phyloP scores from a whole-genome alignment of 2,888 invertebrate species.

The Catonia carolina region DNA sequence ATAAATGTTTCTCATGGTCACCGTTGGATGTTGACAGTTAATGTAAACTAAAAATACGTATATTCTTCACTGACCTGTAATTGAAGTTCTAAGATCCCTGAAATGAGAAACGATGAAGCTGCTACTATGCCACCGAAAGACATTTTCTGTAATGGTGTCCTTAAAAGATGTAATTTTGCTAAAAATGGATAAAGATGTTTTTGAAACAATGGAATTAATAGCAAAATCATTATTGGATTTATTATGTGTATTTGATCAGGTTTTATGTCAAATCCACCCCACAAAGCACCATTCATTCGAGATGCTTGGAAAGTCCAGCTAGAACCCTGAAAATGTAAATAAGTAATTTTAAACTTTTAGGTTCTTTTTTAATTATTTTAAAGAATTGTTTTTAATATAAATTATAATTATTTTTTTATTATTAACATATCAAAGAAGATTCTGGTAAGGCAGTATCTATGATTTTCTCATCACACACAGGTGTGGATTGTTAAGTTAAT shows the following conservation, averaged over 20 bases:
- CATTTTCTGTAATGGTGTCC: slow-evolving; percentile 80
- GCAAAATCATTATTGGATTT: slow-evolving; percentile 77
- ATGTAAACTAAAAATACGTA: too few relatives aligned
- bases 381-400: background rate
- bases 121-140: slow-evolving; percentile 81
- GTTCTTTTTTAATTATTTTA: background rate
- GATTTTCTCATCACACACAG: too few relatives aligned
- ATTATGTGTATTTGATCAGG: slow-evolving; percentile 95
- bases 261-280: slow-evolving; percentile 61
- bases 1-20: too few relatives aligned
- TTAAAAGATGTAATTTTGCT: slow-evolving; percentile 57
- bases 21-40: too few relatives aligned
- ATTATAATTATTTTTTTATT: background rate
- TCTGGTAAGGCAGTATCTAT: too few relatives aligned
- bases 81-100: slow-evolving; percentile 56
- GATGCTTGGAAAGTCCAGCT: slow-evolving; percentile 59
- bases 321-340: slow-evolving; percentile 42
- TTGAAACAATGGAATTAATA: slow-evolving; percentile 80
- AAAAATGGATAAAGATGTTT: slow-evolving; percentile 72
- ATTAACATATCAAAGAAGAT: too few relatives aligned
- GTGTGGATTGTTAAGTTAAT: too few relatives aligned
- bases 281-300: slow-evolving; percentile 72
- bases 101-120: slow-evolving; percentile 76
- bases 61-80: too few relatives aligned
- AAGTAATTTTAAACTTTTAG: background rate